These are phyloP conservation scores for Ceratosolen fusciceps DNA, from an alignment of 1,140 invertebrate genomes.

Conservation along the genomic window DNA sequence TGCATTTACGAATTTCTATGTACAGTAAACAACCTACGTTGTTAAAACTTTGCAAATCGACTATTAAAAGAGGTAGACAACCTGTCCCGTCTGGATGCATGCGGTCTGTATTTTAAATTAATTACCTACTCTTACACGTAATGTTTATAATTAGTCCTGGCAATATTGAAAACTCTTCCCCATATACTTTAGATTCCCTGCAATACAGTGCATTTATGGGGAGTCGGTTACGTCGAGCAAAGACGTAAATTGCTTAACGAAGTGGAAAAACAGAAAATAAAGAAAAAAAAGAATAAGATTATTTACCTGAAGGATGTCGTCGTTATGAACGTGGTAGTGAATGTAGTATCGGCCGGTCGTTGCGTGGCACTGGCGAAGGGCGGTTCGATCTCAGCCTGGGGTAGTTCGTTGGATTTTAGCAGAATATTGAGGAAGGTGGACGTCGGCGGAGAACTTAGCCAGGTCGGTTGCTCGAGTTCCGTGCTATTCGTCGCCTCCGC, in stretches of 20 bases:
- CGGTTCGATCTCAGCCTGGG: background rate
- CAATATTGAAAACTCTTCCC: no score
- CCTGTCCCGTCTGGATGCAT: no score
- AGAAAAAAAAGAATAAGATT: background rate
- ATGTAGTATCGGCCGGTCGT: background rate
- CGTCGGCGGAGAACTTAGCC: background rate
- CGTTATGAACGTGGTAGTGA: background rate
- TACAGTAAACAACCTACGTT: background rate
- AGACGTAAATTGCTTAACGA: no score
- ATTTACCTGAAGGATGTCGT: slow-evolving; percentile 2
- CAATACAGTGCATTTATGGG: no score
- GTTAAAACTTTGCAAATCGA: background rate
- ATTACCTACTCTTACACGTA: background rate
- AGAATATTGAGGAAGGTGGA: slow-evolving; percentile 51
- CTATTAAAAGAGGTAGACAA: background rate
- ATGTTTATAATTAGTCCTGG: no score
- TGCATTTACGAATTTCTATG: background rate
- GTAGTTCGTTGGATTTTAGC: slow-evolving; percentile 42
- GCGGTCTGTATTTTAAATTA: background rate
- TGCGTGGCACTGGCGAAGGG: background rate
- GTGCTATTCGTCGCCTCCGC: slow-evolving; percentile 18
- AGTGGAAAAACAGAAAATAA: no score
- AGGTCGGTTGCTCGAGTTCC: slow-evolving; percentile 9
- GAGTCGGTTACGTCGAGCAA: no score
- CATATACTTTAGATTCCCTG: no score